Evolutionary conservation across 2,888 invertebrate genomes (phyloP).

Genomic region (Melanostoma scalare): DNA sequence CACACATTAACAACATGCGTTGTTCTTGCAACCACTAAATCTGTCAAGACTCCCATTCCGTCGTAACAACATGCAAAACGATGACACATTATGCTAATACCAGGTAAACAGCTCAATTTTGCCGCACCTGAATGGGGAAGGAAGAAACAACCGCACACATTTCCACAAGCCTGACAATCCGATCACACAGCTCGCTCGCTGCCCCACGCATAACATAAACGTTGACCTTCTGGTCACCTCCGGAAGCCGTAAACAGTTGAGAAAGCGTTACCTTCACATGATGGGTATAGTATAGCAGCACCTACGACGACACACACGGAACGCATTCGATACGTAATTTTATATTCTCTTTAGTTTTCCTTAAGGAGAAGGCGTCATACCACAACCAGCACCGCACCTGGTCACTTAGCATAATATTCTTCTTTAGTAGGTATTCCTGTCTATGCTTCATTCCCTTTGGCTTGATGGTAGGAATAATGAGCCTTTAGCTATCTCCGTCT

Average conservation of each 20-base stretch:
- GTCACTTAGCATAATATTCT: conserved; percentile 68
- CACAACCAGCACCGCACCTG: conserved; percentile 52
- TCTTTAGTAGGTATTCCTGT: conserved; percentile 17
- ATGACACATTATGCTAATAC: conserved; percentile 71
- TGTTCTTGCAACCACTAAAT: too few species aligned
- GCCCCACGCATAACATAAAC: conserved; percentile 65
- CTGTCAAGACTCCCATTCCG: conserved; percentile 4
- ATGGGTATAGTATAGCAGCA: background rate
- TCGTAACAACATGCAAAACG: conserved; percentile 62
- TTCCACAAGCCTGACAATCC: conserved; percentile 35
- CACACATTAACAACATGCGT: too few species aligned
- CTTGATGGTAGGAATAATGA: conserved; percentile 51
- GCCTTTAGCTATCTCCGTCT: conserved; percentile 38
- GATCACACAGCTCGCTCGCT: conserved; percentile 8
- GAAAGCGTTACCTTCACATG: conserved; percentile 23
- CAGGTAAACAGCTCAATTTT: conserved; percentile 68
- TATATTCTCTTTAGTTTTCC: conserved; percentile 50
- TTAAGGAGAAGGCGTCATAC: conserved; percentile 50
- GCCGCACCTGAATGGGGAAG: conserved; percentile 31
- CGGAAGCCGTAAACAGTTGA: conserved; percentile 68
- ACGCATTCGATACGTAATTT: conserved; percentile 64
- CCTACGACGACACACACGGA: background rate
- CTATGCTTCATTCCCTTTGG: background rate
- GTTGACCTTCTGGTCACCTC: conserved; percentile 64
- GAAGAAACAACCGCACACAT: conserved; percentile 20